A percentile compares a stretch with the other conserved stretches of the same genome.
Evolutionary conservation across 2,797 vertebrate genomes (phyloP).

Genomic region (Poliocrania exsul): DNA sequence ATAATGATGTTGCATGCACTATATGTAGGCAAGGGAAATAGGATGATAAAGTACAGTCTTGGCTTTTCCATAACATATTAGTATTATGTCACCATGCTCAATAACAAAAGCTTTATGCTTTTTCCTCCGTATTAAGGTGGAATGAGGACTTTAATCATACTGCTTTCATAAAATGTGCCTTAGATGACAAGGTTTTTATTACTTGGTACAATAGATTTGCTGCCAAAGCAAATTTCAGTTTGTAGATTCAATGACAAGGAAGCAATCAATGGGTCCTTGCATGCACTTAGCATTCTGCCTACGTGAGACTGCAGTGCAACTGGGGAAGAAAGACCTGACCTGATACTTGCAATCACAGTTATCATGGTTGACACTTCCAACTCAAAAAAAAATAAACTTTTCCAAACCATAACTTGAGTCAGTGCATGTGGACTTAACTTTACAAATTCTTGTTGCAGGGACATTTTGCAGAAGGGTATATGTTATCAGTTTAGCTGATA

Average conservation of each 20-base stretch:
- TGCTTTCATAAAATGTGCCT: background rate
- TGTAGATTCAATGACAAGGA: background rate
- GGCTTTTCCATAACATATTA: background rate
- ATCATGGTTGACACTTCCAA: background rate
- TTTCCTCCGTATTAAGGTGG: background rate
- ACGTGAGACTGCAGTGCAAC: background rate
- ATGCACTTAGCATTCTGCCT: background rate
- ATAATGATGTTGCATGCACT: background rate
- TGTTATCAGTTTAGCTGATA: too few species aligned
- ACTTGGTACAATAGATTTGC: background rate
- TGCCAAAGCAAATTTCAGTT: background rate
- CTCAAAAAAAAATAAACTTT: background rate
- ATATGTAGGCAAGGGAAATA: background rate
- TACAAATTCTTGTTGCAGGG: background rate
- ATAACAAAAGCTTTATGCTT: background rate
- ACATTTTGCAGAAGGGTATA: background rate
- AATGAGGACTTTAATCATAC: background rate
- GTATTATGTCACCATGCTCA: background rate
- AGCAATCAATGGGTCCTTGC: background rate
- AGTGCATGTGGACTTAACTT: background rate
- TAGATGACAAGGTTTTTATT: background rate
- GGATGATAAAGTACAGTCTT: background rate
- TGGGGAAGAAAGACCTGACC: background rate
- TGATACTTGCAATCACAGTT: background rate
- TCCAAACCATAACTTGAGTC: background rate